phyloP scores from a whole-genome alignment of 2,113 vertebrate species.

The Irena cyanogastra region DNA sequence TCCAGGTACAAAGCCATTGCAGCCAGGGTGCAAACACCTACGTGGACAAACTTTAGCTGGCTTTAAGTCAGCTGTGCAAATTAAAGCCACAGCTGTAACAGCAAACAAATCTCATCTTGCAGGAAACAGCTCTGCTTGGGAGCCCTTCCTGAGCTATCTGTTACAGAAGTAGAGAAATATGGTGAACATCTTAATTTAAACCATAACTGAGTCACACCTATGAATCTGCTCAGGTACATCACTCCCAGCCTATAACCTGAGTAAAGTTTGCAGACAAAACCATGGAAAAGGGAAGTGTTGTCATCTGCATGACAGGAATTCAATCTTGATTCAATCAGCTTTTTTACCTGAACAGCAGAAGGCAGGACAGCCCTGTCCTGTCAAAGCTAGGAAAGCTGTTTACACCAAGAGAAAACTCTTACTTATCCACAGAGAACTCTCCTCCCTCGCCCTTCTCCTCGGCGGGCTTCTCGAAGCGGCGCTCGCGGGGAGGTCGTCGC shows the following conservation, averaged over 20 bases:
- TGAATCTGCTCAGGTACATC: fast-evolving
- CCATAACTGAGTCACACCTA: neutral
- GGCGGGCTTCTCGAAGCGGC: constrained; percentile 88
- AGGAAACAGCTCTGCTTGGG: neutral
- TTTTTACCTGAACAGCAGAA: neutral
- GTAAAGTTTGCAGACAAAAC: neutral
- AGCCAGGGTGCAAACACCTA: neutral
- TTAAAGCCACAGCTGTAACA: neutral
- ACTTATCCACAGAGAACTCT: constrained; percentile 96
- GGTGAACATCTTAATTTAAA: neutral
- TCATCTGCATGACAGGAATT: fast-evolving
- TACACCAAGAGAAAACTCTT: neutral
- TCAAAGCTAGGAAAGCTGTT: neutral
- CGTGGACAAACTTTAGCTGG: neutral
- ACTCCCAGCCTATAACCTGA: neutral
- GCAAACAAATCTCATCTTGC: neutral
- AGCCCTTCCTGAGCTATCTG: neutral
- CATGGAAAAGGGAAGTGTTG: fast-evolving
- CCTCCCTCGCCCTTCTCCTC: constrained; percentile 93
- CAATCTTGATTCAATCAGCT: neutral
- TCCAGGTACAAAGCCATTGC: neutral
- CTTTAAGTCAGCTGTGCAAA: neutral
- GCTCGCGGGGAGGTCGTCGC: constrained; percentile 91
- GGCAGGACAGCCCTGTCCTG: neutral
- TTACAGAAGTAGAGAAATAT: fast-evolving